Evolutionary conservation across 1,140 invertebrate genomes (phyloP), one percentile per base, ranked within the genome.

Genomic region (Drosophila rhopaloa): DNA sequence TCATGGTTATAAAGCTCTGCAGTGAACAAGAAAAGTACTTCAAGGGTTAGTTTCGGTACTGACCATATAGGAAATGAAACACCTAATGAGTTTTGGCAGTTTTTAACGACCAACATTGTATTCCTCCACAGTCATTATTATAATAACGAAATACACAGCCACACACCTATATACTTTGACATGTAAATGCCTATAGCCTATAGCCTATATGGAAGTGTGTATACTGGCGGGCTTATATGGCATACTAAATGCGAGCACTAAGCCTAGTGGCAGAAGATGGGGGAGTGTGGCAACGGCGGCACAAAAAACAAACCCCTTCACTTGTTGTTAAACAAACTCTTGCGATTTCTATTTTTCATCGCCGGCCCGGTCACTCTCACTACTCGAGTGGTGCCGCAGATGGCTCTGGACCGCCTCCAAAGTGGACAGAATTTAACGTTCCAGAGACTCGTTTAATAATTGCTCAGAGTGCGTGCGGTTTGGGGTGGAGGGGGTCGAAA

Each of bases 371-470:
- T 53, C 50, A 47, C 61, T 55, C 58, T 65, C 51, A 44, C 47
- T 53, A 50, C 61, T 66, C 67, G 48, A 72, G 80, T 75, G 74
- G 70, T 68, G 80, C 65, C 75, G 67, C 62, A 83, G 76, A 89
- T 79, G 83, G 79, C 38, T 46, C 43, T 47, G 11, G 44, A 59
- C 63, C 81, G 65, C 68, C 70, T 81, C 82, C 62, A 89, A 80
- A 84, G 83, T 84, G 88, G 82, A 91, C 82, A 83, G 79, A 88
- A 91, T 90, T 90, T 91, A 81, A 90, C 86, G 86, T 90, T 85
- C 82, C 79, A 90, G 88, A 84, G 73, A 82, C 88, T 90, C 73
- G 79, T 91, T 83, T 90, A 90, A 90, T 90, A 90, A 90, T 90
- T 90, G 89, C 77, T 82, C 79, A 82, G 77, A 83, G 83, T 85